Percentiles rank a stretch among this genome's conserved stretches.
Evolutionary conservation across 2,888 invertebrate species (phyloP).

Genomic region (Parnassius mnemosyne): DNA sequence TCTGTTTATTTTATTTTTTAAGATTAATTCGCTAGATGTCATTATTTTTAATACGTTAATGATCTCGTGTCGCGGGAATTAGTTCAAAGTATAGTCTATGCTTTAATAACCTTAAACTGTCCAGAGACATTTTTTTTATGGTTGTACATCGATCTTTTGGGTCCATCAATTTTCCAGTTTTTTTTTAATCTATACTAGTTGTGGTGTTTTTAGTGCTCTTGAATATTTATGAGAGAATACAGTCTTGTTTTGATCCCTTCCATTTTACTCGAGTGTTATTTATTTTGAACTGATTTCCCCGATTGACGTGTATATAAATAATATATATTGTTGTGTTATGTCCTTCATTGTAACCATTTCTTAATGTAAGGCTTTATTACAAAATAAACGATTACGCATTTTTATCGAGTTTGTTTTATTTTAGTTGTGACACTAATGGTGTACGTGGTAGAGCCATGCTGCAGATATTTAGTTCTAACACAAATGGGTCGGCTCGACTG

Average conservation of each 20-base stretch:
- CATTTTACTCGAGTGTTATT: no score
- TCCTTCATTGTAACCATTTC: conserved; percentile 22
- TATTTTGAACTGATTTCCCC: conserved; percentile 3
- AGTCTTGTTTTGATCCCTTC: no score
- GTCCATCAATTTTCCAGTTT: no score
- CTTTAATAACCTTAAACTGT: not conserved
- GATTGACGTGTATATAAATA: not conserved
- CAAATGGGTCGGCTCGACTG: no score
- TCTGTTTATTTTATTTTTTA: conserved; percentile 14
- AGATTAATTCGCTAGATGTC: conserved; percentile 24
- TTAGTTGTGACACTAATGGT: not conserved
- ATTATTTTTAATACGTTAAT: conserved; percentile 19
- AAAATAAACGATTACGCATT: conserved; percentile 28
- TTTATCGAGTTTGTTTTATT: conserved; percentile 23
- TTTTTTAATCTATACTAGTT: no score
- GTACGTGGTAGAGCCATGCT: no score
- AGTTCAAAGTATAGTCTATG: not conserved
- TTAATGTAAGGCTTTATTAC: conserved; percentile 27
- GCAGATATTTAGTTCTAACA: no score
- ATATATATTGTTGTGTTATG: conserved; percentile 10
- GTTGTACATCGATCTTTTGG: not conserved
- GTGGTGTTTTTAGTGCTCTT: no score
- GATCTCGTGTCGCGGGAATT: conserved; percentile 7
- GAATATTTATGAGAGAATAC: no score
- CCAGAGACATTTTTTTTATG: not conserved